Evolutionary conservation across 2,113 vertebrate genomes (phyloP).

Genomic region (Neotoma lepida): DNA sequence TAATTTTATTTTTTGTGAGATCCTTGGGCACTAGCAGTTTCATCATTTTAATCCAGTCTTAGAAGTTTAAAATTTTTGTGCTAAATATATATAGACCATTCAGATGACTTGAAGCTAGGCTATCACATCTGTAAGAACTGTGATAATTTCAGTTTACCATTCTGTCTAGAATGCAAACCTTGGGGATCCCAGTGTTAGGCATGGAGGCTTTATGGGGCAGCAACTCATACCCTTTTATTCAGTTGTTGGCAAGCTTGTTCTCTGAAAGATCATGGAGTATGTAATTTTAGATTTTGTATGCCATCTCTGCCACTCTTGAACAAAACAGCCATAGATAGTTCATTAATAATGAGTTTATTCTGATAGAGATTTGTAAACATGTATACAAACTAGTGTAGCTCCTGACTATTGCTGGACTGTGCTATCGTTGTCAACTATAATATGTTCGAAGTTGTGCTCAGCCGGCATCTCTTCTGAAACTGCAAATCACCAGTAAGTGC

Average conservation of each 20-base stretch:
- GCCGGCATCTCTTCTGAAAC: slow-evolving; percentile 19
- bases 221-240: not conserved
- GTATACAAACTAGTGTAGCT: not conserved
- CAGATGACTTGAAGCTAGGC: not conserved
- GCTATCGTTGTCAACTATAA: not conserved
- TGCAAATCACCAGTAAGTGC: not conserved
- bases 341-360: slow-evolving; percentile 15
- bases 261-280: not conserved
- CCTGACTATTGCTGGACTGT: not conserved
- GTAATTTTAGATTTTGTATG: slow-evolving; percentile 40
- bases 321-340: not conserved
- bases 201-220: not conserved
- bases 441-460: slow-evolving; percentile 15
- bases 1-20: not conserved
- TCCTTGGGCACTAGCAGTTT: not conserved
- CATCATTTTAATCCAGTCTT: slow-evolving; percentile 25
- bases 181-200: not conserved
- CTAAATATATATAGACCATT: not conserved
- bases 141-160: not conserved
- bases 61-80: not conserved
- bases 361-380: not conserved
- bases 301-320: not conserved
- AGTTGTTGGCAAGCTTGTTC: not conserved
- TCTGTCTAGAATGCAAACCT: not conserved
- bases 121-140: not conserved